Evolutionary conservation across 2,888 invertebrate genomes (phyloP), one percentile per base, ranked within the genome.

Genomic region (Atrina japonica): DNA sequence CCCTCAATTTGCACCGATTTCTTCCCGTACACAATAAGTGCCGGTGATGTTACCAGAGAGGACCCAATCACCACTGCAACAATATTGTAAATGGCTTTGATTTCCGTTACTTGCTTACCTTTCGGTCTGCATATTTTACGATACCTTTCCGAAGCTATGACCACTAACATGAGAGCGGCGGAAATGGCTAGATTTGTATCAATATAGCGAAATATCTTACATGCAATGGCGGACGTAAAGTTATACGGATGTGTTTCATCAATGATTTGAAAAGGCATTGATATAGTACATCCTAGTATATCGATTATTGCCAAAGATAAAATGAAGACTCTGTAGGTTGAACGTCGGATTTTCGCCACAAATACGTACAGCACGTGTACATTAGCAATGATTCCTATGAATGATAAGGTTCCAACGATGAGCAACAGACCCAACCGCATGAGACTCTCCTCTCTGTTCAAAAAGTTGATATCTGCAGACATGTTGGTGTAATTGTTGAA

Each of bases 261-360:
- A 0, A 66, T 69, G n/a, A 80, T 76, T 47, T 77, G 66, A 23
- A 76, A 77, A 16, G 80, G 80, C 73, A 80, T 80, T 1, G 76
- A 76, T 7, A 77, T 23, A 0, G 60, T 59, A 55, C 77, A 77
- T 16, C 73, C 72, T 3, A 75, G 29, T 27, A 77, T 66, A 45
- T 80, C 80, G 27, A 74, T 74, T 0, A 71, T 49, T 2, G 71
- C 77, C 7, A 80, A 53, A 6, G 70, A 52, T 18, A 77, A 35
- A 21, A 80, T 76, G 41, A 77, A 80, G 21, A 70, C 70, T 2
- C 76, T 61, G 14, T 77, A 76, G 6, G 70, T 76, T 5, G 77
- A 77, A 14, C 63, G 43, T 60, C 67, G 65, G 35, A 77, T 74
- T n/a, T 70, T 73, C 11, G 41, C 60, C 6, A 35, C 50, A 41